These are phyloP conservation scores for Drosophila picticornis DNA, from an alignment of 2,888 invertebrate species.

Conservation along the genomic window DNA sequence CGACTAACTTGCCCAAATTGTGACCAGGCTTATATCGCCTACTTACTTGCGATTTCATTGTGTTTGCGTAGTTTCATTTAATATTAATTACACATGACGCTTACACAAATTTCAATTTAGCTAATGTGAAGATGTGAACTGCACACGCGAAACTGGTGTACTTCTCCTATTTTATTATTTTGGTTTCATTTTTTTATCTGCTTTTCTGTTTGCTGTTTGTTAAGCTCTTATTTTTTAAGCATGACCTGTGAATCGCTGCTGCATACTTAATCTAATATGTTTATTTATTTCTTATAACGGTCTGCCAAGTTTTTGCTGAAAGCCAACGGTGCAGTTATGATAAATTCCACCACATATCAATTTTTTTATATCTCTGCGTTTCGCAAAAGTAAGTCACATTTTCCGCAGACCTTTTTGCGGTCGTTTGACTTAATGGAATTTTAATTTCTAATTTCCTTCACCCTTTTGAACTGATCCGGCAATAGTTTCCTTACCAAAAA, in stretches of 20 bases:
- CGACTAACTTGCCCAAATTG: conserved; percentile 30
- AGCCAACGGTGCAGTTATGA: conserved; percentile 12
- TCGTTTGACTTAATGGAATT: conserved; percentile 67
- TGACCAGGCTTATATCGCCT: conserved; percentile 26
- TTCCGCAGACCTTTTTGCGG: conserved; percentile 48
- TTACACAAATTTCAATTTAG: conserved; percentile 36
- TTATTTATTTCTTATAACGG: not conserved
- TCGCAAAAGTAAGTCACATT: conserved; percentile 5
- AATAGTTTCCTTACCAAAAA: not conserved
- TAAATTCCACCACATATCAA: conserved; percentile 22
- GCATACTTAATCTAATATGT: conserved; percentile 7
- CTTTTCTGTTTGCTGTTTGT: not conserved
- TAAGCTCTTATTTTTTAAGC: not conserved
- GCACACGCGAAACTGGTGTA: not conserved
- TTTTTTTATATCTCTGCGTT: not conserved
- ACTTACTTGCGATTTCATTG: conserved; percentile 38
- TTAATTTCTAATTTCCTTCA: conserved; percentile 63
- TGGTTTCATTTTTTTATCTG: not conserved
- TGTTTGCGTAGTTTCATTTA: conserved; percentile 47
- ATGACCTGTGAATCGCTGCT: not conserved
- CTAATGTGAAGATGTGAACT: not conserved
- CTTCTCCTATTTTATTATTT: not conserved
- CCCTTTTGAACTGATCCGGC: conserved; percentile 19
- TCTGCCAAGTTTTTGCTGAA: conserved; percentile 11
- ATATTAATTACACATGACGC: conserved; percentile 59